Conservation (phyloP, 2,113 vertebrate genomes). For the Rhombomys opimus region DNA sequence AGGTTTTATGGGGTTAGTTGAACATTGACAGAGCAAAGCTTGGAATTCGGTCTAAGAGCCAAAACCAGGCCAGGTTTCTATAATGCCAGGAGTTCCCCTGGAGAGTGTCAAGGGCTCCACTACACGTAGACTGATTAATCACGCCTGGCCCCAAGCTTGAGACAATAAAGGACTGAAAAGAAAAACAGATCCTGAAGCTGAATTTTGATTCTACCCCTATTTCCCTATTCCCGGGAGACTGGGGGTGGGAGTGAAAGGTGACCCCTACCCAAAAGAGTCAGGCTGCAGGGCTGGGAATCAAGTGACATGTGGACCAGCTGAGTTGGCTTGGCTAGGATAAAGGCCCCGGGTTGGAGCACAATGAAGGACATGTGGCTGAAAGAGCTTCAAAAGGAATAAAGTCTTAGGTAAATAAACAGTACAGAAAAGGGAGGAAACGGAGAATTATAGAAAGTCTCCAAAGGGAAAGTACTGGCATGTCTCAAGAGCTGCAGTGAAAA, state of each 20-base stretch:
- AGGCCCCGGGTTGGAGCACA: conserved; percentile 25
- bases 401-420: conserved; percentile 68
- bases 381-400: conserved; percentile 70
- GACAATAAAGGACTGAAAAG: conserved; percentile 49
- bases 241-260: neutral
- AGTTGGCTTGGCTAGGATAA: conserved; percentile 48
- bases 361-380: conserved; percentile 65
- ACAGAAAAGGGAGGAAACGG: conserved; percentile 40
- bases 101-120: conserved; percentile 29
- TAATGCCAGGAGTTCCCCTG: conserved; percentile 33
- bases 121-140: conserved; percentile 63
- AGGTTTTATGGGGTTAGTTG: conserved; percentile 70
- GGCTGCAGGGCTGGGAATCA: neutral
- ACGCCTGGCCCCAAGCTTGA: conserved; percentile 10
- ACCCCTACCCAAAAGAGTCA: conserved; percentile 31
- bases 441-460: conserved; percentile 37
- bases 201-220: neutral
- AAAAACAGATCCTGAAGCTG: conserved; percentile 49
- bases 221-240: neutral
- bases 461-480: neutral
- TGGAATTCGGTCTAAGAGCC: conserved; percentile 65
- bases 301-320: conserved; percentile 43
- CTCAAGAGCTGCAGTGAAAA: conserved; percentile 32
- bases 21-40: conserved; percentile 76
- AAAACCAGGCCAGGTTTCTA: conserved; percentile 66